phyloP scores from a whole-genome alignment of 2,113 vertebrate genomes.

The Theropithecus gelada region DNA sequence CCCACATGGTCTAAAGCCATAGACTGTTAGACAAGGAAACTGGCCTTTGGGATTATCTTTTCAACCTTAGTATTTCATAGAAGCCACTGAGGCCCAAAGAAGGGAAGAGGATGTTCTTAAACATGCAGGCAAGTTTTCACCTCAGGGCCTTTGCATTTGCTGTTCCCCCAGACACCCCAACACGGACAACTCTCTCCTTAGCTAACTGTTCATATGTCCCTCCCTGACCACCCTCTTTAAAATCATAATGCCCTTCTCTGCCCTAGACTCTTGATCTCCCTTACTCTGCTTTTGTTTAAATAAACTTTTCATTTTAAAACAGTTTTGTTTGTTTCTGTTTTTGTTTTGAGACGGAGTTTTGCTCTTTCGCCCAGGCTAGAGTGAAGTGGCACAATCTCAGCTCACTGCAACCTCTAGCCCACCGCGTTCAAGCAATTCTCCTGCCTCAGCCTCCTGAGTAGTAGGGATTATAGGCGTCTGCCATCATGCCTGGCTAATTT shows the following conservation, averaged over 20 bases:
- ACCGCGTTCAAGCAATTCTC: too few species aligned
- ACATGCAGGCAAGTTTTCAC: background rate
- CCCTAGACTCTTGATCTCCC: background rate
- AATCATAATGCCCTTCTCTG: background rate
- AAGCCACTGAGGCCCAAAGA: background rate
- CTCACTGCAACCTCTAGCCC: too few species aligned
- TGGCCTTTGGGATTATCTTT: background rate
- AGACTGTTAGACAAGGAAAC: background rate
- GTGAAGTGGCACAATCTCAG: too few species aligned
- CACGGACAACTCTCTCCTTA: background rate
- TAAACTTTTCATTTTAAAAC: slow-evolving; percentile 8
- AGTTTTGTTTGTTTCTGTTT: background rate
- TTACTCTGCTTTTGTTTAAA: background rate
- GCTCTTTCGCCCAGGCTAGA: too few species aligned
- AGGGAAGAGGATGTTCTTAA: background rate
- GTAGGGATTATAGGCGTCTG: too few species aligned
- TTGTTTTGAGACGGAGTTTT: too few species aligned
- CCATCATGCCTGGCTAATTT: too few species aligned
- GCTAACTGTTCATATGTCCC: background rate
- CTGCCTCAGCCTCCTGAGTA: too few species aligned
- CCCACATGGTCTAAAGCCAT: background rate
- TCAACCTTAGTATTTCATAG: background rate
- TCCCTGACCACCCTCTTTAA: background rate
- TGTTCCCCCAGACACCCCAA: background rate
- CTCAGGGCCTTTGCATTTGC: background rate